phyloP scores from a whole-genome alignment of 2,888 invertebrate species.

The Pelosia muscerda region DNA sequence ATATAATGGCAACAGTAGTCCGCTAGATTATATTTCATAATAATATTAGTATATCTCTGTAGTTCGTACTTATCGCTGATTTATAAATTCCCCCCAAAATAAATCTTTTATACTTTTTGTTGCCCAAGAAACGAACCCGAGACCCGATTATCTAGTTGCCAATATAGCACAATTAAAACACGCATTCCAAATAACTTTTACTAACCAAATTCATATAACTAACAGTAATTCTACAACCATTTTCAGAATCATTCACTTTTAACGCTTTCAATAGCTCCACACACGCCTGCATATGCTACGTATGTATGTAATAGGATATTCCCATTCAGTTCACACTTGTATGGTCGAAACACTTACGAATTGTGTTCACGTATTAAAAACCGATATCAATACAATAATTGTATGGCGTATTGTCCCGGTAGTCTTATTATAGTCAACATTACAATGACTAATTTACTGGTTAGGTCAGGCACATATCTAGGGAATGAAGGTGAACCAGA shows the following conservation, averaged over 20 bases:
- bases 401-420: neutral
- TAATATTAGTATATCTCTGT: too few relatives aligned
- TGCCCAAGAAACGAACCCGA: too few relatives aligned
- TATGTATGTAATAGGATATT: neutral
- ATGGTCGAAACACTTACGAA: neutral
- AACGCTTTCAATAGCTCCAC: neutral
- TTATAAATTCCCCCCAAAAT: too few relatives aligned
- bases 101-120: too few relatives aligned
- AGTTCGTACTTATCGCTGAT: too few relatives aligned
- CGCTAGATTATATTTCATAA: too few relatives aligned
- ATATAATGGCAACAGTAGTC: too few relatives aligned
- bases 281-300: neutral
- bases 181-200: too few relatives aligned
- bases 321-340: neutral
- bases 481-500: neutral
- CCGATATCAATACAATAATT: constrained; percentile 7
- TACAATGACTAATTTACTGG: neutral
- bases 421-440: neutral
- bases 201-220: neutral
- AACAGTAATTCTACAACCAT: neutral
- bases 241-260: neutral
- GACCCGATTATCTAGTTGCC: too few relatives aligned
- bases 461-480: neutral
- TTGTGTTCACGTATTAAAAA: neutral
- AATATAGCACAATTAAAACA: too few relatives aligned